A percentile compares a stretch with the other conserved stretches of the same genome.
phyloP scores from a whole-genome alignment of 2,888 invertebrate genomes.

The Phyto melanocephala region DNA sequence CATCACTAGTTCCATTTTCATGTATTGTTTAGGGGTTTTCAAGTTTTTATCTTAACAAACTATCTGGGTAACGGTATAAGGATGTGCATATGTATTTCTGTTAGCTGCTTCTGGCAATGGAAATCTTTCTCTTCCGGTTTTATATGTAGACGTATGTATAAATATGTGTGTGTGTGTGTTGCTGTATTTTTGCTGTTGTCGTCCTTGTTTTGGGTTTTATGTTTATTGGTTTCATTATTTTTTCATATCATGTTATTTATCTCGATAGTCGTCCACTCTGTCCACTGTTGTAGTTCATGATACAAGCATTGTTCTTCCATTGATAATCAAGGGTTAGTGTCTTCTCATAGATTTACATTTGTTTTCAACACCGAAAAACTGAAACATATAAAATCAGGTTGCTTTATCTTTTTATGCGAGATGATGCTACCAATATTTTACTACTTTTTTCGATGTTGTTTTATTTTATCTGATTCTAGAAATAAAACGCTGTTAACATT shows the following conservation, averaged over 20 bases:
- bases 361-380: background rate
- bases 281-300: slow-evolving; percentile 20
- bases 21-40: slow-evolving; percentile 38
- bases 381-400: slow-evolving; percentile 10
- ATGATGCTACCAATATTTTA: slow-evolving; percentile 17
- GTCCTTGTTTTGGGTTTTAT: slow-evolving; percentile 36
- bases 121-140: slow-evolving; percentile 55
- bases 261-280: slow-evolving; percentile 22
- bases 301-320: background rate
- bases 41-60: slow-evolving; percentile 42
- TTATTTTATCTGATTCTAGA: slow-evolving; percentile 45
- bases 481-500: slow-evolving; percentile 18
- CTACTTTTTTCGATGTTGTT: background rate
- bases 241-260: slow-evolving; percentile 37
- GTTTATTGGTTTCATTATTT: slow-evolving; percentile 44
- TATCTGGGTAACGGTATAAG: slow-evolving; percentile 28
- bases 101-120: background rate
- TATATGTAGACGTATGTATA: background rate
- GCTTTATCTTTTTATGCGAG: background rate
- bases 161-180: too few species aligned
- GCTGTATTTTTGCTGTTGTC: slow-evolving; percentile 35
- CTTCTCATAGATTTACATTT: slow-evolving; percentile 27
- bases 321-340: slow-evolving; percentile 60
- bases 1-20: slow-evolving; percentile 50
- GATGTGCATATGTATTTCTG: background rate